Base-by-base conservation (phyloP, 2,113 vertebrate genomes). In the Nesoenas mayeri region DNA sequence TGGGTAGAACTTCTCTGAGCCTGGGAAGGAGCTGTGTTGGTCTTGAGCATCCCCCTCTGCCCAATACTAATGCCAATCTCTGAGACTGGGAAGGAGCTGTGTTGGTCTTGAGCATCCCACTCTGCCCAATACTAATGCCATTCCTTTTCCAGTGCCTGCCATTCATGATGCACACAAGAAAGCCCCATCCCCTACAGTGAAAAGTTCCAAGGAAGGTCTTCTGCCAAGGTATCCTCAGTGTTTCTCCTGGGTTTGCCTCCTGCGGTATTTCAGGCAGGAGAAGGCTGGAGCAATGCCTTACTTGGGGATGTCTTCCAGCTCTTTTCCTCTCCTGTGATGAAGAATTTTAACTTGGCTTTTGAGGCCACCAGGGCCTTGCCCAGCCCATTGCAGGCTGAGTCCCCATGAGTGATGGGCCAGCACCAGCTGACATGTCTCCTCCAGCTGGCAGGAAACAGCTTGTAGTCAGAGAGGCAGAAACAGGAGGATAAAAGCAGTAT, bases 401-500 rank as follows among this genome's bases (percentile, higher is more conserved):
- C 3, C 10, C 38, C 26, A 11, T 85, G 83, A 92, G 74, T 72
- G 70, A 75, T 3, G 61, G 80, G 25, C 42, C 61, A 88, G 67
- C 47, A 90, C 16, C 54, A 77, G 50, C 56, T 88, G 66, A 24
- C 40, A 60, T 1, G 1, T 69, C 73, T 94, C 58, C 31, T 86
- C 54, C 60, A 88, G 40, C 28, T 91, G 25, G 22, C 36, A 53
- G 67, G 58, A 91, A 93, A 77, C 1, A 1, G 5, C 50, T 58
- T 88, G 29, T 31, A 89, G 71, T 79, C 60, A 70, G 36, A 93
- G 19, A 70, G 16, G 29, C 64, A 94, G 71, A 95, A 95, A 89
- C 5, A 80, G 22, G 8, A 85, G 66, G 24, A 62, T 42, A 51
- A 26, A 85, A 69, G 44, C 31, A 70, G 14, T 54, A 62, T 73